Conservation (phyloP, 2,797 vertebrate genomes). For the Eurystomus glaucurus region DNA sequence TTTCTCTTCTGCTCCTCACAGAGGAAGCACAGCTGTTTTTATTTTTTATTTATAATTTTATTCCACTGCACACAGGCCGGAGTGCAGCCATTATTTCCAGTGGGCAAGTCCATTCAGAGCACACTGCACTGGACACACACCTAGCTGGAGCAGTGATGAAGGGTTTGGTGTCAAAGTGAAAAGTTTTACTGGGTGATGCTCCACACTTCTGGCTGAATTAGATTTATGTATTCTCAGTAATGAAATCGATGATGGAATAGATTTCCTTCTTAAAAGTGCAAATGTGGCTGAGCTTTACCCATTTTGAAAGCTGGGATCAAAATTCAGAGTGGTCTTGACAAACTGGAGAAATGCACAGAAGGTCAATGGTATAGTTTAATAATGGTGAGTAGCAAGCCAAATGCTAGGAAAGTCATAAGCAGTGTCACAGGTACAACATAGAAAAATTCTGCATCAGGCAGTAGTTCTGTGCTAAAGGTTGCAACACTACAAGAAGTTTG, state of each 20-base stretch:
- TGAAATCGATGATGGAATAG: background rate
- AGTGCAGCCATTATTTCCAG: background rate
- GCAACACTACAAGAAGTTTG: background rate
- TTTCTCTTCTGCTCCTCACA: background rate
- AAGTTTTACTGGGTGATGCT: background rate
- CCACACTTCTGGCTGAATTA: background rate
- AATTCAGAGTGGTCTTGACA: background rate
- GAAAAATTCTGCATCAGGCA: background rate
- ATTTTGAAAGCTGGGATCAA: background rate
- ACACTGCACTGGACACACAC: background rate
- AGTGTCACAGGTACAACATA: background rate
- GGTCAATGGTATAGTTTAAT: background rate
- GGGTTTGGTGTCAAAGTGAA: background rate
- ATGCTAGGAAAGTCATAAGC: background rate
- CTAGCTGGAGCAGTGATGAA: rapidly evolving
- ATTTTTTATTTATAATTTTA: background rate
- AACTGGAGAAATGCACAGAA: background rate
- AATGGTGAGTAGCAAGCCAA: background rate
- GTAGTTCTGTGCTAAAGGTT: background rate
- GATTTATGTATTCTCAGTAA: background rate
- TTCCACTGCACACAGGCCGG: background rate
- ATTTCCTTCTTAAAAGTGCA: background rate
- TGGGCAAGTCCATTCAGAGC: background rate
- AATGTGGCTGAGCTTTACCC: background rate
- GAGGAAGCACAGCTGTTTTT: background rate